Base-by-base conservation (phyloP, 2,888 invertebrate species). In the Leptinotarsa haldemani region DNA sequence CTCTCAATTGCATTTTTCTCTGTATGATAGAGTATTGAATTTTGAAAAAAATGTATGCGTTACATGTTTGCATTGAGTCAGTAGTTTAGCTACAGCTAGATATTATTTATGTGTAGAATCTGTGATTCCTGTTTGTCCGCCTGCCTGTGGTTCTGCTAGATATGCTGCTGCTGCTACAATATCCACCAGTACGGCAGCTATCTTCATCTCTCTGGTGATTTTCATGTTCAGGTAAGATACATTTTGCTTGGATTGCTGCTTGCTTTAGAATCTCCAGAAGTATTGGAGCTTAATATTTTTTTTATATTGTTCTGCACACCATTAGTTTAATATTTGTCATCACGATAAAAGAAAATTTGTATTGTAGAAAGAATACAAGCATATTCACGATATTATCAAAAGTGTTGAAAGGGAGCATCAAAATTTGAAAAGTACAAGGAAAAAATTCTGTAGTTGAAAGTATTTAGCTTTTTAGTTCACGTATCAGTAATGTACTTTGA, bases 61-160 rank as follows among this genome's bases (percentile, higher is more conserved):
- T 48, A 20, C 3, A 69, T 69, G 18, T 40, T 68, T 46, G 53
- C 53, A 53, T 64, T 73, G 22, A 72, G 71, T 69, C 48, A 9
- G 75, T 77, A 77, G 77, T 71, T 30, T 74, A 72, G 70, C 61
- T 76, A 74, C 74, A 80, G 80, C 73, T 76, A 76, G 78, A 70
- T 71, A 73, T 80, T 80, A 79, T 80, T 84, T 86, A 85, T 82
- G 85, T 89, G 87, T 92, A 95, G 95, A 97, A 90, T 94, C 96
- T 69, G 93, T 95, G 84, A 94, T 96, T 81, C 96, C 97, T 81
- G 95, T 97, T 83, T 97, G 97, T 85, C 97, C 97, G 82, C 97
- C 97, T 78, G 97, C 97, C 84, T 97, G 97, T 88, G 94, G 93
- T 12, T 92, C 93, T 84, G 90, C 92, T 71, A 88, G 90, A 66